Percentiles rank a stretch among this genome's conserved stretches.
Conservation (phyloP, 2,113 vertebrate species). For the Leptodactylus fuscus region DNA sequence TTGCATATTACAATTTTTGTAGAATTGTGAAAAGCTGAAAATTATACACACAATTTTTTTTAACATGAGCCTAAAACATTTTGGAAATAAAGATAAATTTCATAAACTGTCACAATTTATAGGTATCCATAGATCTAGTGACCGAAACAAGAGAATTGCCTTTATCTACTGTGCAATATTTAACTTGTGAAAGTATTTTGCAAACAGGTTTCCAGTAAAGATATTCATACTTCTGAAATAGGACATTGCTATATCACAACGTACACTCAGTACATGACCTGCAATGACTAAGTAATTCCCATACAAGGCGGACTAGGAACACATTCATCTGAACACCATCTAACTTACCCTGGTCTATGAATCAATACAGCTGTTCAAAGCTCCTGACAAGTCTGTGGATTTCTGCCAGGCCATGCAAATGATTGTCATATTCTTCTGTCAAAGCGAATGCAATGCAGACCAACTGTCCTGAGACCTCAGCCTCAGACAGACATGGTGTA, state of each 20-base stretch:
- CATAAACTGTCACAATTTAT: no score
- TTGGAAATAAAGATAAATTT: no score
- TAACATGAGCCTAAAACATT: no score
- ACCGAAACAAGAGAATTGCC: background rate
- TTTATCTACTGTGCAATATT: background rate
- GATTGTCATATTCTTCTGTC: background rate
- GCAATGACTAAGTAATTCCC: constrained; percentile 1
- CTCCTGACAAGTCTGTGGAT: constrained; percentile 23
- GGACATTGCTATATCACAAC: background rate
- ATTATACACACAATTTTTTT: no score
- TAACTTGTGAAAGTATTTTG: background rate
- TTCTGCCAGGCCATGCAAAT: constrained; percentile 4
- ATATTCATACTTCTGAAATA: background rate
- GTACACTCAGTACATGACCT: background rate
- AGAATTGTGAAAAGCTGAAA: no score
- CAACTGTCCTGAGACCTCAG: constrained; percentile 1
- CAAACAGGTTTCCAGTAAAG: background rate
- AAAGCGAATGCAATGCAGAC: constrained; percentile 9
- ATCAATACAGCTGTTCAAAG: constrained; percentile 20
- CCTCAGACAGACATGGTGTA: background rate
- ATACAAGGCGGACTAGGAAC: background rate
- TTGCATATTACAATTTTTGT: no score
- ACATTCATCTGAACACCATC: background rate
- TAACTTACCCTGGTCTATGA: background rate
- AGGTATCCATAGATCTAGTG: background rate